Base-by-base conservation (phyloP, 2,888 invertebrate genomes). In the Cybosia mesomella region DNA sequence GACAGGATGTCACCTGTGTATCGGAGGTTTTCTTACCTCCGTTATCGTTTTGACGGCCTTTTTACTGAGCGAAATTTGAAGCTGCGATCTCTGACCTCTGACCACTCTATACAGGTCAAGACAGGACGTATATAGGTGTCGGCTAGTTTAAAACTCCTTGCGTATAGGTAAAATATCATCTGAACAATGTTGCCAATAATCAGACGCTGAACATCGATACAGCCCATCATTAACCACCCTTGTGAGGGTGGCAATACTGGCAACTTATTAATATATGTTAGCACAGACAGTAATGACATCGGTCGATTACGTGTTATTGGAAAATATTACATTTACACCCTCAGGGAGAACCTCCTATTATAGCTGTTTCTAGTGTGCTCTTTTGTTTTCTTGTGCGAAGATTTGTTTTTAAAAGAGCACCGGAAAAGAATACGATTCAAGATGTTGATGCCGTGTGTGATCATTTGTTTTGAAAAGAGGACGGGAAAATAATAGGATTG, bases 211-310 rank as follows among this genome's bases (percentile, higher is more conserved):
- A 81, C 76, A 79, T 81, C 69, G 64, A 69, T 69, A 57, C 69
- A 63, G 49, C 61, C 79, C 79, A 66, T 79, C 77, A 77, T 70
- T 66, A 73, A 66, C 68, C 67, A 67, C 74, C 69, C 67, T 62
- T 72, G 69, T 77, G 80, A 62, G 81, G 83, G 83, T 82, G 82
- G 82, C 82, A 87, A 84, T 85, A 83, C 82, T 82, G 83, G 82
- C 82, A 87, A 84, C 85, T 81, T 88, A 94, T 94, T 94, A 94
- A 94, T 94, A 91, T 91, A 94, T 92, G 93, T 94, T 91, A 88
- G 88, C 84, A 73, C 66, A 84, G 92, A 93, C 94, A 92, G 92
- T 93, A 94, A 94, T 93, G 92, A 93, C 87, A 79, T 80, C 76
- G 76, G 89, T 87, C 92, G 93, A 94, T 94, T 94, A 93, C 89